Base-by-base conservation (phyloP, 37 sponge, comb jelly and placozoan genomes). In the Chondrilla cf. caribensis region DNA sequence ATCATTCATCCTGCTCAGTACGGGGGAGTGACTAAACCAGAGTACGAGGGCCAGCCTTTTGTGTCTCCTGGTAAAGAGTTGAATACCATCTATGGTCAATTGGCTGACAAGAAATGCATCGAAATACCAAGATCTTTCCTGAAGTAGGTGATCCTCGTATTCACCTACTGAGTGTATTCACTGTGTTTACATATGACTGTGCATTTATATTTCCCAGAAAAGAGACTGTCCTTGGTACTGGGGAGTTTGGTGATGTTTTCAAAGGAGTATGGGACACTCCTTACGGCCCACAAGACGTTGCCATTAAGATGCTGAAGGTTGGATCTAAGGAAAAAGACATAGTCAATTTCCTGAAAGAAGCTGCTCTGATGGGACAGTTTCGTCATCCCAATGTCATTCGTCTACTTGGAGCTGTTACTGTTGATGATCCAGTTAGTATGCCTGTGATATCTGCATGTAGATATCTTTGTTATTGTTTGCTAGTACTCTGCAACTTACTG, bases 191-290 rank as follows among this genome's bases (percentile, higher is more conserved):
- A 17, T 55, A 55, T 62, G 4, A 19, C 64, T 47, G 51, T 47
- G 9, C 6, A 47, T 11, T 47, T 47, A 11, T 11, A 14, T 11
- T 14, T 11, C 51, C 6, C 29, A 62, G 64, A 62, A 6, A 28
- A 62, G 64, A 62, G 64, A 19, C 29, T 62, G 64, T 62, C 4
- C 25, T 62, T 15, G 64, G 64, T 29, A 62, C 29, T 29, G 64
- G 64, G 15, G 29, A 62, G 29, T 62, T 62, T 62, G 64, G 64
- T 62, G 64, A 62, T 29, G 64, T 62, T n/a, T 62, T 62, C 64
- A 62, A 62, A 28, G 64, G 29, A 62, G 29, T 28, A 19, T 62
- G 64, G 64, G 64, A 62, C 4, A 62, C 64, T 62, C 64, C 64
- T 15, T n/a, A 29, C 6, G 64, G 64, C 25, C 29, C 64, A 62